Evolutionary conservation across 2,113 vertebrate genomes (phyloP).

Genomic region (Pipra filicauda): DNA sequence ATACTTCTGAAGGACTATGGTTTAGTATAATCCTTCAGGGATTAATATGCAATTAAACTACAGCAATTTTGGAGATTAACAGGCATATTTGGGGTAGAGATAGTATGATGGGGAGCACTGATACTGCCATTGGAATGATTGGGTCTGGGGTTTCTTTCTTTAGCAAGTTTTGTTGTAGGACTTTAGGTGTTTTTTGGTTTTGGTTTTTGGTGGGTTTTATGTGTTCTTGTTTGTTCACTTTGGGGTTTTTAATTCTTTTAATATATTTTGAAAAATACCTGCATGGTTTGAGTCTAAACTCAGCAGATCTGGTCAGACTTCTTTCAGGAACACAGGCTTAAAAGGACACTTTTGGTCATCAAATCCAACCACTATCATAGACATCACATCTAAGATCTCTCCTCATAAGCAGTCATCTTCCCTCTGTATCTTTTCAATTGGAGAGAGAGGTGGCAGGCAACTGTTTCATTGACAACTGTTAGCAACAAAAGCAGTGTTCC

Average conservation of each 20-base stretch:
- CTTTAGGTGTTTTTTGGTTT: background rate
- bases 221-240: background rate
- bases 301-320: background rate
- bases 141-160: background rate
- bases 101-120: background rate
- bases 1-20: background rate
- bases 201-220: background rate
- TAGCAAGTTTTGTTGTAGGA: background rate
- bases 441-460: background rate
- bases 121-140: background rate
- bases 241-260: background rate
- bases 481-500: background rate
- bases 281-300: background rate
- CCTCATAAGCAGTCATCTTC: background rate
- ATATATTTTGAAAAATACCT: background rate
- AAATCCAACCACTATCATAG: background rate
- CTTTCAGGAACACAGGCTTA: background rate
- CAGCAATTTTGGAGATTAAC: background rate
- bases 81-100: background rate
- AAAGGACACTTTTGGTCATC: background rate
- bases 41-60: background rate
- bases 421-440: background rate
- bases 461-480: background rate
- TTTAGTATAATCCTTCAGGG: background rate
- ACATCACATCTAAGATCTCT: background rate